phyloP scores from a whole-genome alignment of 2,797 vertebrate species.

The Schizopygopsis pylzovi region DNA sequence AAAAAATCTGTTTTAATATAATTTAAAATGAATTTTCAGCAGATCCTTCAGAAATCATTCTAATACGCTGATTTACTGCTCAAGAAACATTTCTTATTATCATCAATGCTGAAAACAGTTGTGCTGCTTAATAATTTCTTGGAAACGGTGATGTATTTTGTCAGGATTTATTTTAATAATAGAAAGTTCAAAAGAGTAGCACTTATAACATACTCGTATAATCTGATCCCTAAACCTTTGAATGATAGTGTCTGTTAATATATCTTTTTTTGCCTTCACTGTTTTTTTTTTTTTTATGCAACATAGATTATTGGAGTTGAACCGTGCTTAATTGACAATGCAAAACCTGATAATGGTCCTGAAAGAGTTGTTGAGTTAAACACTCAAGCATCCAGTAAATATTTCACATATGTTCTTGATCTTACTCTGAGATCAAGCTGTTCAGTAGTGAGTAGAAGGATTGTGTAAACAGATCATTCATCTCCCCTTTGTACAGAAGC shows the following conservation, averaged over 20 bases:
- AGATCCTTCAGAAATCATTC: neutral
- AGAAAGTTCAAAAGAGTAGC: neutral
- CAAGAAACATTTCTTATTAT: neutral
- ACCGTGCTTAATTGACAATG: neutral
- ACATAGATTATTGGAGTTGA: neutral
- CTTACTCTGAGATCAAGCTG: neutral
- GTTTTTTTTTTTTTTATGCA: neutral
- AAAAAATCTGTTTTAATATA: too few relatives aligned
- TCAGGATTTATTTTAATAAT: neutral
- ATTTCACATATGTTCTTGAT: neutral
- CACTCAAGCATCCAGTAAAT: neutral
- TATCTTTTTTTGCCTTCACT: neutral
- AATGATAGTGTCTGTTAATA: neutral
- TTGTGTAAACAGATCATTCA: neutral
- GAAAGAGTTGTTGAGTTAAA: neutral
- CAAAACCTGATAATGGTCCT: neutral
- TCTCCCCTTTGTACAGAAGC: neutral
- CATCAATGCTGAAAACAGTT: neutral
- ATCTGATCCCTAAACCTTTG: neutral
- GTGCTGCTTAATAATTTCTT: neutral
- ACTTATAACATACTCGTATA: neutral
- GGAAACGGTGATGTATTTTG: neutral
- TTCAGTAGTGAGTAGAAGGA: neutral
- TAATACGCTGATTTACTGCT: neutral
- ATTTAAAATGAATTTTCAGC: neutral